Conservation (phyloP, 2,797 vertebrate species). For the Schizopygopsis malacanthus region DNA sequence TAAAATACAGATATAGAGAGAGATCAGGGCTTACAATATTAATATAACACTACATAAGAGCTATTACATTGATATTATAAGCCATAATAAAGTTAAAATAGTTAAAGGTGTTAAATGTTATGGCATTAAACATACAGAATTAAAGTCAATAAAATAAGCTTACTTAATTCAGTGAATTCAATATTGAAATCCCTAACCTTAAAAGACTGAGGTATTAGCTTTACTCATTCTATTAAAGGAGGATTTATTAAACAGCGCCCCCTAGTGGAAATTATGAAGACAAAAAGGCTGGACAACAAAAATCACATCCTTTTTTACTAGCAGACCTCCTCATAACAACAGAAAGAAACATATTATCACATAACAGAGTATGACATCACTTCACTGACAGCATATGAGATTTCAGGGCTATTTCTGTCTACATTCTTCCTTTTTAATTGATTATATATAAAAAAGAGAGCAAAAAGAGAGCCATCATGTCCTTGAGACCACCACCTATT, state of each 20-base stretch:
- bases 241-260: constrained; percentile 32
- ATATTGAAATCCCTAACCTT: not conserved
- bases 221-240: not conserved
- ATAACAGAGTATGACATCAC: constrained; percentile 3
- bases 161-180: not conserved
- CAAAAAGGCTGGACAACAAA: not conserved
- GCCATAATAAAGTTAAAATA: not conserved
- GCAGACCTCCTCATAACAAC: not conserved
- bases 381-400: constrained; percentile 12
- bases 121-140: not conserved
- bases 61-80: not conserved
- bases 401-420: constrained; percentile 30
- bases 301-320: not conserved
- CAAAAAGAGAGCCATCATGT: constrained; percentile 56
- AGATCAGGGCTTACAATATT: not conserved
- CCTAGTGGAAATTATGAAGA: not conserved
- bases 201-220: not conserved
- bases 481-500: constrained; percentile 41
- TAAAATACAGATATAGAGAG: not conserved
- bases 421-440: constrained; percentile 60
- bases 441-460: constrained; percentile 58
- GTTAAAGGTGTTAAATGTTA: not conserved
- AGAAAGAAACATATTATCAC: not conserved
- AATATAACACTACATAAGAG: not conserved
- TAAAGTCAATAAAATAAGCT: not conserved